Evolutionary conservation across 2,797 vertebrate genomes (phyloP).

Genomic region (Mormyrus hasselquistii): DNA sequence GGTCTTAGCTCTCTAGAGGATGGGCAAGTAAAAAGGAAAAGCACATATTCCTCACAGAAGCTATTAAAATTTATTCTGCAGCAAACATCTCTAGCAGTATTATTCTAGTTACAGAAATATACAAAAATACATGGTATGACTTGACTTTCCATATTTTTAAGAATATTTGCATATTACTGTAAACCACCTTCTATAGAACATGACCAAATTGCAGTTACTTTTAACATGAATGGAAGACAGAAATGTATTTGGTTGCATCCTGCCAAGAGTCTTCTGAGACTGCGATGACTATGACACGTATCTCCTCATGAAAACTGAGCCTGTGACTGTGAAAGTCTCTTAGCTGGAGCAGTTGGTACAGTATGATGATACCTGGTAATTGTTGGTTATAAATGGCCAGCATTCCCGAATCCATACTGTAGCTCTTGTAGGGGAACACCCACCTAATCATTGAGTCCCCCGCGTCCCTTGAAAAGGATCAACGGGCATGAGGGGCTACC

Average conservation of each 20-base stretch:
- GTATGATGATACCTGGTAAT: not conserved
- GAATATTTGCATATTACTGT: not conserved
- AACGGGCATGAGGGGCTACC: not conserved
- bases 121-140: not conserved
- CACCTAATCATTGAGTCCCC: not conserved
- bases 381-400: not conserved
- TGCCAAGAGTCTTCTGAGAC: not conserved
- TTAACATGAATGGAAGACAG: not conserved
- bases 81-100: not conserved
- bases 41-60: not conserved
- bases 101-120: not conserved
- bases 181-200: not conserved
- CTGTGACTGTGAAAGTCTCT: not conserved
- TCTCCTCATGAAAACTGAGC: not conserved
- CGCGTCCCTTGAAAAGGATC: not conserved
- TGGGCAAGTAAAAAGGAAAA: not conserved
- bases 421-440: not conserved
- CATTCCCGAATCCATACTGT: not conserved
- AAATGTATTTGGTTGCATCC: not conserved
- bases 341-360: not conserved
- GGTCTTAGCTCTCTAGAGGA: not conserved
- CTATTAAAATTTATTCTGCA: not conserved
- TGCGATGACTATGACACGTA: not conserved
- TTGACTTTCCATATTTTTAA: not conserved
- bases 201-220: not conserved